These are phyloP conservation scores for Chironomus tepperi DNA, from an alignment of 1,140 invertebrate genomes.

Conservation along the genomic window DNA sequence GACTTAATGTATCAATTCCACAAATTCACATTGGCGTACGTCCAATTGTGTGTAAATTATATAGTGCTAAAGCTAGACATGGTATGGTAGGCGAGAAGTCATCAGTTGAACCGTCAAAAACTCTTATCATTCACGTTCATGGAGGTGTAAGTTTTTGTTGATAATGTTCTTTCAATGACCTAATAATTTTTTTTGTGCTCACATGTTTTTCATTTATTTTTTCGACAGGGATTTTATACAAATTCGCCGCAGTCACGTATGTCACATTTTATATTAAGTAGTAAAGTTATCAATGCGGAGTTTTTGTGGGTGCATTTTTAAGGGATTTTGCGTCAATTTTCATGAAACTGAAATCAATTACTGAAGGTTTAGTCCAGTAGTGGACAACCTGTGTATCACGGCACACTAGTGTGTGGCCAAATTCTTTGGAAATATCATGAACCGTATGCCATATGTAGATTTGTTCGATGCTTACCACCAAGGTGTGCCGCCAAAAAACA, in stretches of 20 bases:
- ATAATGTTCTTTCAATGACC: neutral
- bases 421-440: too few species aligned
- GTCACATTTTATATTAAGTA: neutral
- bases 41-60: conserved; percentile 58
- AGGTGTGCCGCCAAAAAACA: too few species aligned
- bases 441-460: too few species aligned
- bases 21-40: conserved; percentile 68
- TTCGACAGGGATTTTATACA: conserved; percentile 73
- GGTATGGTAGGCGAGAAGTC: conserved; percentile 55
- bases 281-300: too few species aligned
- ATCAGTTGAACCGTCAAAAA: neutral
- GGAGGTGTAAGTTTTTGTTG: neutral
- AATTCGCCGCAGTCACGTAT: conserved; percentile 82
- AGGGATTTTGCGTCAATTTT: too few species aligned
- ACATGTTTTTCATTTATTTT: neutral
- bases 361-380: too few species aligned
- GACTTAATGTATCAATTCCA: conserved; percentile 56
- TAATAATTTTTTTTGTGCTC: neutral
- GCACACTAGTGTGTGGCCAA: too few species aligned
- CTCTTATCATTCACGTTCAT: conserved; percentile 1
- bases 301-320: too few species aligned
- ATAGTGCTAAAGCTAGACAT: conserved; percentile 65
- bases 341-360: too few species aligned
- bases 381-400: too few species aligned
- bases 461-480: too few species aligned